These are phyloP conservation scores for Drosophila ananassae DNA, from an alignment of 1,140 invertebrate species.

Conservation along the genomic window DNA sequence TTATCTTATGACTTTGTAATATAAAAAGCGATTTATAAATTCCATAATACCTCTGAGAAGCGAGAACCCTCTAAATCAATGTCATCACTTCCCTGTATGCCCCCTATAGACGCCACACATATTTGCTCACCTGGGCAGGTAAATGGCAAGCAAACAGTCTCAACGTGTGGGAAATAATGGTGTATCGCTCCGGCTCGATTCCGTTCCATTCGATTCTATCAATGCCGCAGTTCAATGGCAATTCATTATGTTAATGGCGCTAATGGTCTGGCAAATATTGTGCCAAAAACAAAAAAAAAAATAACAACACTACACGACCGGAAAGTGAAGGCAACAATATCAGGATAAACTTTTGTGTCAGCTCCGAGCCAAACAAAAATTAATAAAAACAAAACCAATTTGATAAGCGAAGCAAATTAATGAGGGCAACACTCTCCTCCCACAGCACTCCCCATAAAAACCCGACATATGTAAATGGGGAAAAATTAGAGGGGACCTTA, in stretches of 20 bases:
- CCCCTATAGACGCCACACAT: neutral
- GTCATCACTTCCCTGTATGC: slow-evolving; percentile 5
- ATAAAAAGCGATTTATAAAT: slow-evolving; percentile 3
- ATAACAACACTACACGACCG: slow-evolving; percentile 22
- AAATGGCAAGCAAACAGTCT: slow-evolving; percentile 37
- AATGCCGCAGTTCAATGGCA: slow-evolving; percentile 65
- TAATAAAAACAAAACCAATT: slow-evolving; percentile 73
- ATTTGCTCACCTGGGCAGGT: slow-evolving; percentile 41
- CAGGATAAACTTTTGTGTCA: slow-evolving; percentile 51
- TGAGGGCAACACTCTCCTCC: slow-evolving; percentile 48
- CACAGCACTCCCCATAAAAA: slow-evolving; percentile 5
- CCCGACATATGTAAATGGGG: slow-evolving; percentile 26
- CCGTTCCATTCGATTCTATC: slow-evolving; percentile 28
- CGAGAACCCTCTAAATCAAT: slow-evolving; percentile 33
- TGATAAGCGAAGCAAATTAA: slow-evolving; percentile 80
- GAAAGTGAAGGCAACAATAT: slow-evolving; percentile 22
- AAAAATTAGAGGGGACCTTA: neutral
- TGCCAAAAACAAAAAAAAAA: slow-evolving; percentile 45
- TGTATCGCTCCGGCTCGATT: slow-evolving; percentile 30
- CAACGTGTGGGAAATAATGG: slow-evolving; percentile 35
- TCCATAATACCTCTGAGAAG: neutral
- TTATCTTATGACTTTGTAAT: slow-evolving; percentile 15
- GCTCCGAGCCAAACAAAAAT: slow-evolving; percentile 46
- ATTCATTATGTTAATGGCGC: slow-evolving; percentile 81
- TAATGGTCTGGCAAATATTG: slow-evolving; percentile 80